These are phyloP conservation scores for Eristalis intricaria DNA, from an alignment of 2,888 invertebrate species.

Conservation along the genomic window DNA sequence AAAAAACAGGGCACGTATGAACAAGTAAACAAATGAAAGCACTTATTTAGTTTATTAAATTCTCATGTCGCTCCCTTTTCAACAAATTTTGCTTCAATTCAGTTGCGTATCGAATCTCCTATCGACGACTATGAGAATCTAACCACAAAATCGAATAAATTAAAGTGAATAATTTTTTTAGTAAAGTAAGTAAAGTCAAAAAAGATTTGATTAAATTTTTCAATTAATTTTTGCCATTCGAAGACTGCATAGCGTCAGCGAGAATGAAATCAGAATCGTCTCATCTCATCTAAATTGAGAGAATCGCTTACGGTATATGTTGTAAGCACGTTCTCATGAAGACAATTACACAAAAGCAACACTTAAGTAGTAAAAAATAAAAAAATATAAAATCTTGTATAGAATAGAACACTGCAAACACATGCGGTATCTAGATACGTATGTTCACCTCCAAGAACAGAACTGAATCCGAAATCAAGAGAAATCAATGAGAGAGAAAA, in stretches of 20 bases:
- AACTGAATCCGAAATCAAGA: not conserved
- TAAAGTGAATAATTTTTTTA: not conserved
- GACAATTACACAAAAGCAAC: slow-evolving; percentile 71
- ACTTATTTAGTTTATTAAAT: slow-evolving; percentile 50
- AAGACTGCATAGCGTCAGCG: slow-evolving; percentile 61
- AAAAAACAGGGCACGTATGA: slow-evolving; percentile 74
- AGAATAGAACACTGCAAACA: slow-evolving; percentile 74
- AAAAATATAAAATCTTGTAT: slow-evolving; percentile 42
- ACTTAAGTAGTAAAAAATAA: slow-evolving; percentile 35
- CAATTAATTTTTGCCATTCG: slow-evolving; percentile 50
- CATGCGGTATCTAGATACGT: slow-evolving; percentile 72
- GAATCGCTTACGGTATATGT: slow-evolving; percentile 2
- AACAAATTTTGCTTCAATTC: slow-evolving; percentile 5
- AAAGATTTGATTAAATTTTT: slow-evolving; percentile 7
- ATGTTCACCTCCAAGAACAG: slow-evolving; percentile 45
- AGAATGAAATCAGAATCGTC: not conserved
- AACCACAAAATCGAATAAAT: not conserved
- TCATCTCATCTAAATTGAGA: slow-evolving; percentile 46
- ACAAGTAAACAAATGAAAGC: slow-evolving; percentile 75
- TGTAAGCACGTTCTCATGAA: slow-evolving; percentile 40
- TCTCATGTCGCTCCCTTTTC: slow-evolving; percentile 24
- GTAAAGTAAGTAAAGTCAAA: not conserved
- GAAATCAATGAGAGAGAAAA: not conserved
- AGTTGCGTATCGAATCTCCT: not conserved
- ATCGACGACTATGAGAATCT: not conserved